Conservation (phyloP, 37 sponge, comb jelly and placozoan species). For the Geodia barretti region DNA sequence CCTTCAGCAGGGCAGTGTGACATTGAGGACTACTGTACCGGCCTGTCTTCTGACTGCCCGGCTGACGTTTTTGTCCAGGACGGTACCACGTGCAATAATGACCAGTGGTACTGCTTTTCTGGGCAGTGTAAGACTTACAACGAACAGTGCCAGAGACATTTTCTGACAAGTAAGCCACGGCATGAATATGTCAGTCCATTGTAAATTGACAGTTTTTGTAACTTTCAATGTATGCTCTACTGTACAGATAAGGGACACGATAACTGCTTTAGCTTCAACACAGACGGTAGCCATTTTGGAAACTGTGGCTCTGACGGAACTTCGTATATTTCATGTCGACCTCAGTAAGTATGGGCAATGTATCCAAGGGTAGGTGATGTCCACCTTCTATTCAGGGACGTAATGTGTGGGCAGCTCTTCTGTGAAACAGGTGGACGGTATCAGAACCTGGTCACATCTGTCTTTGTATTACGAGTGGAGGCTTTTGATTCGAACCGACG, state of each 20-base stretch:
- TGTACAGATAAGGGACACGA: slow-evolving; percentile 1
- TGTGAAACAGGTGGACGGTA: not conserved
- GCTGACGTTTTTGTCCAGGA: slow-evolving; percentile 17
- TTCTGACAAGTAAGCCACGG: not conserved
- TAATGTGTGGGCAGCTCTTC: not conserved
- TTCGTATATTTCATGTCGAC: slow-evolving; percentile 14
- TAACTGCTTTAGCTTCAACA: slow-evolving; percentile 26
- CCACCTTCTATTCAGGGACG: not conserved
- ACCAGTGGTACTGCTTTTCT: slow-evolving; percentile 37
- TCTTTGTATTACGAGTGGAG: no score
- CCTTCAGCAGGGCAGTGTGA: slow-evolving; percentile 41
- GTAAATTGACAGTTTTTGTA: not conserved
- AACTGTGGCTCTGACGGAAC: slow-evolving; percentile 42
- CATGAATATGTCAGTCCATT: not conserved
- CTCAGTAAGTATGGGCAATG: slow-evolving; percentile 23
- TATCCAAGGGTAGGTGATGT: not conserved
- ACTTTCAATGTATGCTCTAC: no score
- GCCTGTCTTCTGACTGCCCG: slow-evolving; percentile 50
- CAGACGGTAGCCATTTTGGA: slow-evolving; percentile 37
- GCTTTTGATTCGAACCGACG: no score
- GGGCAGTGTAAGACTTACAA: slow-evolving; percentile 38
- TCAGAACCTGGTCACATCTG: not conserved
- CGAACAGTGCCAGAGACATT: slow-evolving; percentile 25
- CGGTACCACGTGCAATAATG: slow-evolving; percentile 33
- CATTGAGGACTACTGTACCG: slow-evolving; percentile 51